These are phyloP conservation scores for Trachops cirrhosus DNA, from an alignment of 2,797 vertebrate genomes.

Conservation along the genomic window DNA sequence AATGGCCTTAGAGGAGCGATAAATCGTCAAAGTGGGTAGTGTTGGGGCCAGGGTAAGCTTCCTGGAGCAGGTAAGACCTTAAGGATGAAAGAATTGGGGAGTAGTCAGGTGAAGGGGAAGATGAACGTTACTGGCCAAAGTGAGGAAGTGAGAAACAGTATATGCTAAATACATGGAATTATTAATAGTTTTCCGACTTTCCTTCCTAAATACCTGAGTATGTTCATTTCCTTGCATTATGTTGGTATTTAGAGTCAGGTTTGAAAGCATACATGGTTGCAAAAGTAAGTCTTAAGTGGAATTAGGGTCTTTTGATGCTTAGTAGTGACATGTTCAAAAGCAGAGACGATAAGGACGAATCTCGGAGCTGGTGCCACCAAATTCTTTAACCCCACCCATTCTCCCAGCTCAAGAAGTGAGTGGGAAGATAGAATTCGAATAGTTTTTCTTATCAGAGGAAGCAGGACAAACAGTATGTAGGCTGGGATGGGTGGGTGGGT, in stretches of 20 bases:
- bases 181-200: background rate
- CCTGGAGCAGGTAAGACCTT: background rate
- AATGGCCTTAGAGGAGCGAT: background rate
- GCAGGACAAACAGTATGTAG: background rate
- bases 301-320: background rate
- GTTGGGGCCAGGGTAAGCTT: background rate
- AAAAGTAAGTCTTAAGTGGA: background rate
- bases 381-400: background rate
- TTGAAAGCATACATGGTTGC: background rate
- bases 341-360: background rate
- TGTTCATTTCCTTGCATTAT: background rate
- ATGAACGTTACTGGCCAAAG: background rate
- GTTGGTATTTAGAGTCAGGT: background rate
- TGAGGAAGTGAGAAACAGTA: background rate
- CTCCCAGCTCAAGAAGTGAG: background rate
- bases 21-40: background rate
- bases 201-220: background rate
- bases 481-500: background rate
- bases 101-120: background rate
- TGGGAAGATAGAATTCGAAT: constrained; percentile 6
- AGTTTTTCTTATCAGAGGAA: constrained; percentile 7
- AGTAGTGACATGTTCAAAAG: background rate
- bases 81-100: background rate
- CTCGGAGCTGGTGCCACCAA: background rate
- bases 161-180: background rate